A percentile compares a stretch with the other conserved stretches of the same genome.
These are phyloP conservation scores for Anas platyrhynchos DNA, from an alignment of 2,113 vertebrate genomes.

Conservation along the genomic window DNA sequence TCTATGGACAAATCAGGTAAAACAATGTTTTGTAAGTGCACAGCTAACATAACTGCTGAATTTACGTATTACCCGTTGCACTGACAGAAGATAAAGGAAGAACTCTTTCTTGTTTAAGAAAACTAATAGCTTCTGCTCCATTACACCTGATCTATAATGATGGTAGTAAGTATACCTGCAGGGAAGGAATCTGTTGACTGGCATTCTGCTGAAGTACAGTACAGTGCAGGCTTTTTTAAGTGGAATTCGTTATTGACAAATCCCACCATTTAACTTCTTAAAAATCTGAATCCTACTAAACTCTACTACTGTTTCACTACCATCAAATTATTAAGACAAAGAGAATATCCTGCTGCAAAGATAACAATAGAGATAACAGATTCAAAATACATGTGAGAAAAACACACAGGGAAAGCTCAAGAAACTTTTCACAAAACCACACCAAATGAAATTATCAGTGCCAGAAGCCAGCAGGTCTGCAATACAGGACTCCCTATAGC, in stretches of 20 bases:
- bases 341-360: conserved; percentile 65
- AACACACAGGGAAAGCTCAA: conserved; percentile 26
- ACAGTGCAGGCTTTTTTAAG: not conserved
- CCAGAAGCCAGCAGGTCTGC: conserved; percentile 62
- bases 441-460: conserved; percentile 50
- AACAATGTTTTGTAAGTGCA: conserved; percentile 35
- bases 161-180: conserved; percentile 69
- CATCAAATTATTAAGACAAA: conserved; percentile 77
- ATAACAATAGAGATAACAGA: conserved; percentile 67
- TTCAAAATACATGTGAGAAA: conserved; percentile 55
- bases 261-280: conserved; percentile 78
- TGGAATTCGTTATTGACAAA: conserved; percentile 79
- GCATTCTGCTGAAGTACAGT: conserved; percentile 63
- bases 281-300: conserved; percentile 73
- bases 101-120: conserved; percentile 78
- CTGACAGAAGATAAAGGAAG: conserved; percentile 51
- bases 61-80: conserved; percentile 64
- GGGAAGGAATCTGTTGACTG: conserved; percentile 77
- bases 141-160: conserved; percentile 82
- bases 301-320: conserved; percentile 60
- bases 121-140: conserved; percentile 83
- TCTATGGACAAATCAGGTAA: conserved; percentile 41
- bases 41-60: conserved; percentile 50
- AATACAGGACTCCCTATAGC: conserved; percentile 51
- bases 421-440: conserved; percentile 60